Base-by-base conservation (phyloP, 2,113 vertebrate genomes). In the Nothoprocta pentlandii region DNA sequence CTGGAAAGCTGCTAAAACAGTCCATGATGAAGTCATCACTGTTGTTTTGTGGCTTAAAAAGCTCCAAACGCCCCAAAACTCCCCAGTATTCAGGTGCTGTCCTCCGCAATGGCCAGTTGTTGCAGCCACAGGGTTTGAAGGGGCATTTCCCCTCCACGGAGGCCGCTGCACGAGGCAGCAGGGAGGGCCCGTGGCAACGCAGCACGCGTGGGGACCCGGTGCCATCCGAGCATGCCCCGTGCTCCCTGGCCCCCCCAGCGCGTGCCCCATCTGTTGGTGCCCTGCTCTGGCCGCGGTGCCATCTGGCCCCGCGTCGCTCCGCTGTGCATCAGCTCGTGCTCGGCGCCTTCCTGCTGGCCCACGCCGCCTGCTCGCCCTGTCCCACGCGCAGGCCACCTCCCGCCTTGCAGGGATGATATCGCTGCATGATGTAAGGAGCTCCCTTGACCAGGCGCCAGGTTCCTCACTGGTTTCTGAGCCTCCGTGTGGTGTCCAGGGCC, bases 401-500 rank as follows among this genome's bases (percentile, higher is more conserved):
- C 36, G 46, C 36, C n/a, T 22, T 9, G 47, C 47, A 26, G 25
- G 19, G 47, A 16, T 4, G 3, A 17, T 5, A 1, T 30, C 32
- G n/a, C 53, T 53, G 66, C 2, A 2, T 0, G 49, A 32, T 47
- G 53, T 64, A 58, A 49, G 44, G 4, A 58, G 64, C 58, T 1
- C 2, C 30, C 78, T 46, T 84, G 26, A 23, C 63, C 39, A 0
- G 3, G 6, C 66, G 66, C 36, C 34, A 36, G n/a, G n/a, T 20
- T 56, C 90, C 32, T 17, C 16, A 7, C 16, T 9, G 58, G n/a
- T 49, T 5, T 87, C 39, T 78, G 20, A 30, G 64, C 9, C 84
- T 68, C 61, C 0, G 0, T 0, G 2, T 19, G 0, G 1, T 3
- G 5, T 4, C 0, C 10, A 7, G 26, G 46, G 28, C 36, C 59